Conservation (phyloP, 2,113 vertebrate species). For the Acrocephalus arundinaceus region DNA sequence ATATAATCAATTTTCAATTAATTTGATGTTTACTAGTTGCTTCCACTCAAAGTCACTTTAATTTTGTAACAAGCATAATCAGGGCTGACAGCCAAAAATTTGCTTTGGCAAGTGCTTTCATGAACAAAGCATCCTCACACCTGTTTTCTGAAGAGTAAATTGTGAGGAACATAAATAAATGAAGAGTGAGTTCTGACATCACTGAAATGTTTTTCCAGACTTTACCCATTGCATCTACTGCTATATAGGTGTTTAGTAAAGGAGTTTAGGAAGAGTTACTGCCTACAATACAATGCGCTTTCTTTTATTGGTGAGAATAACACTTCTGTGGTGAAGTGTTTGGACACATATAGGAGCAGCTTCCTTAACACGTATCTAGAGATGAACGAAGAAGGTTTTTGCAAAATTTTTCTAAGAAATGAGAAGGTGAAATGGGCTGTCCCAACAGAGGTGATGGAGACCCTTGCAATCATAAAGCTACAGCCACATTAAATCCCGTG, state of each 20-base stretch:
- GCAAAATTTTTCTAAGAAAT: not conserved
- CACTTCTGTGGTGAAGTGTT: not conserved
- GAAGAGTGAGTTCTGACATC: not conserved
- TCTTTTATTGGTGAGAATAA: not conserved
- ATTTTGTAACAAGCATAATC: not conserved
- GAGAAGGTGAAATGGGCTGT: not conserved
- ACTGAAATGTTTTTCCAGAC: not conserved
- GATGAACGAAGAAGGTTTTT: not conserved
- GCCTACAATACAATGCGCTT: not conserved
- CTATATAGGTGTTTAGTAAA: not conserved
- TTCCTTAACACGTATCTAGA: not conserved
- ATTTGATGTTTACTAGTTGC: not conserved
- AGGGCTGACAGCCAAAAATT: not conserved
- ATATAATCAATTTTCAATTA: not conserved
- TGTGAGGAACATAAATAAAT: not conserved
- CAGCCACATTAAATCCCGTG: fast-evolving
- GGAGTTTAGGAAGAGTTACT: not conserved
- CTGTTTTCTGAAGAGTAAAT: not conserved
- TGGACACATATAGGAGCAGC: not conserved
- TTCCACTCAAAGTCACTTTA: not conserved
- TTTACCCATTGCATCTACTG: not conserved
- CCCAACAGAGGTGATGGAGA: not conserved
- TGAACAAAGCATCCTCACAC: not conserved
- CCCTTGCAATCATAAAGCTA: not conserved
- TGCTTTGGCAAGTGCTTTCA: not conserved